These are phyloP conservation scores for Sycophila texana DNA, from an alignment of 2,888 invertebrate species.

Conservation along the genomic window DNA sequence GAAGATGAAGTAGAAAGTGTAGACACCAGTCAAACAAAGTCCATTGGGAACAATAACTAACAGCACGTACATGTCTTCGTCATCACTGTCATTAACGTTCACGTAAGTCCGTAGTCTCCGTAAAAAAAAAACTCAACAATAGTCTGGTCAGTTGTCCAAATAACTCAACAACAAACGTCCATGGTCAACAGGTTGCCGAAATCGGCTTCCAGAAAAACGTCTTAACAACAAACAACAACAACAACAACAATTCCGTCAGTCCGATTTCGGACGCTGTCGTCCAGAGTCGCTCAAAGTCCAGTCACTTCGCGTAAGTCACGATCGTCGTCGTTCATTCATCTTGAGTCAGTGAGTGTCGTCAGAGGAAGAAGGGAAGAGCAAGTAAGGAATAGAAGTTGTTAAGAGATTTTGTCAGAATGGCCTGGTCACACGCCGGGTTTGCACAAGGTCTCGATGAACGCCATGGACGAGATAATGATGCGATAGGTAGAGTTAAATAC, in stretches of 20 bases:
- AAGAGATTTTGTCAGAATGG: slow-evolving; percentile 35
- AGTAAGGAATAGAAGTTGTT: neutral
- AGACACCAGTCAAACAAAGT: slow-evolving; percentile 4
- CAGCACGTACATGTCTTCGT: slow-evolving; percentile 9
- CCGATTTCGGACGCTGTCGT: neutral
- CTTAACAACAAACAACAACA: slow-evolving; percentile 8
- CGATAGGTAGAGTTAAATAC: slow-evolving; percentile 26
- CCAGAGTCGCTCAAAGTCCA: slow-evolving; percentile 2
- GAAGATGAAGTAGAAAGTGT: slow-evolving; percentile 11
- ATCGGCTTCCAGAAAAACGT: neutral
- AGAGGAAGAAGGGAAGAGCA: neutral
- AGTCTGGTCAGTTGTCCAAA: neutral
- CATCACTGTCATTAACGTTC: slow-evolving; percentile 37
- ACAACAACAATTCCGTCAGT: slow-evolving; percentile 34
- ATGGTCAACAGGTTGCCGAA: neutral
- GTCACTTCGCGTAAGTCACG: slow-evolving; percentile 2
- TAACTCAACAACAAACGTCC: neutral
- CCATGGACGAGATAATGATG: slow-evolving; percentile 27
- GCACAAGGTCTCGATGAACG: slow-evolving; percentile 11
- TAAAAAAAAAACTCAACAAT: slow-evolving; percentile 3
- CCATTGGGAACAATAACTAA: slow-evolving; percentile 19
- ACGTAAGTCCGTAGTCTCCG: slow-evolving; percentile 9
- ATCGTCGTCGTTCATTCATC: slow-evolving; percentile 20
- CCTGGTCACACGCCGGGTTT: slow-evolving; percentile 26
- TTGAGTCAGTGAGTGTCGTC: slow-evolving; percentile 28